Evolutionary conservation across 53 echinoderm and acorn worm species (phyloP).

Genomic region (Henricia sp.): DNA sequence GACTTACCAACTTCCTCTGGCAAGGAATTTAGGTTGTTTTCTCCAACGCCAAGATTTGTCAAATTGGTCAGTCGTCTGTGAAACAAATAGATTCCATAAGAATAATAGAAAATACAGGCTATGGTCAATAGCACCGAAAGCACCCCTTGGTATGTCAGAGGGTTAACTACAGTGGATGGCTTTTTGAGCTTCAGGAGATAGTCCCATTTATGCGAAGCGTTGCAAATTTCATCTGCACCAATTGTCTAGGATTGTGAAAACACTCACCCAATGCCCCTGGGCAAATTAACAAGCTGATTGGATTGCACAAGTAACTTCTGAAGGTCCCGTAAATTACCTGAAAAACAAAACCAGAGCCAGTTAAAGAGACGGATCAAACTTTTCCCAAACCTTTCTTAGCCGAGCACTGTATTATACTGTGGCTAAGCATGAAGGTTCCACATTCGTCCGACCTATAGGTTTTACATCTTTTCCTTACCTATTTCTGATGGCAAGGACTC

Average conservation of each 20-base stretch:
- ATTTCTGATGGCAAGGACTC: slow-evolving; percentile 94
- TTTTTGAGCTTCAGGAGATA: too few species aligned
- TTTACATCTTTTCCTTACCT: slow-evolving; percentile 55
- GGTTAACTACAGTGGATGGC: too few species aligned
- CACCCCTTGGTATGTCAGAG: too few species aligned
- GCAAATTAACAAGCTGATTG: slow-evolving; percentile 89
- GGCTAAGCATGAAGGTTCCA: background rate
- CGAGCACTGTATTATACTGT: too few species aligned
- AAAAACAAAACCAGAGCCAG: background rate
- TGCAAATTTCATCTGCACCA: too few species aligned
- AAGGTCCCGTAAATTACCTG: slow-evolving; percentile 86
- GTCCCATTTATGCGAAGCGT: too few species aligned
- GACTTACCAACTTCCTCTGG: slow-evolving; percentile 97
- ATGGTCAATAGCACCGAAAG: too few species aligned
- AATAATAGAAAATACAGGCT: too few species aligned
- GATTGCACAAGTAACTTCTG: slow-evolving; percentile 95
- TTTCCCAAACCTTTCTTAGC: too few species aligned
- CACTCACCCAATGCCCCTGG: slow-evolving; percentile 96
- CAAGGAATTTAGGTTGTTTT: slow-evolving; percentile 91
- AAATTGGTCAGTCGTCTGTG: slow-evolving; percentile 82
- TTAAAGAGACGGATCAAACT: background rate
- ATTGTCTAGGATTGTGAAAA: too few species aligned
- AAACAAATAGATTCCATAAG: too few species aligned
- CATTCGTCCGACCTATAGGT: background rate
- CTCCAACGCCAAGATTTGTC: slow-evolving; percentile 90